A percentile compares a stretch with the other conserved stretches of the same genome.
These are phyloP conservation scores for Catotricha subobsoleta DNA, from an alignment of 2,888 invertebrate species.

Conservation along the genomic window DNA sequence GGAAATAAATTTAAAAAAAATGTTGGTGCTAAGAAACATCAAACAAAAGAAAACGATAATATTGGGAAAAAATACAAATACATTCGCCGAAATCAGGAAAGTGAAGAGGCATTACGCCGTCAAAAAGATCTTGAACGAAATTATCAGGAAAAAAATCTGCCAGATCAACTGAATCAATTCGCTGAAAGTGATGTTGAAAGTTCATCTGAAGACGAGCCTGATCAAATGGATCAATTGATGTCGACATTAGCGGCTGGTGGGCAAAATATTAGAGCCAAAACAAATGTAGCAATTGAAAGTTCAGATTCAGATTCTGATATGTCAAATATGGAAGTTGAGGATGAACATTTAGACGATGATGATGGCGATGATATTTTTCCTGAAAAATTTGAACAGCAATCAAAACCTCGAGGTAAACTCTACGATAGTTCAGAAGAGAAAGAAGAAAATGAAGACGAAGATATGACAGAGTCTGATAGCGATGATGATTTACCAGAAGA, in stretches of 20 bases:
- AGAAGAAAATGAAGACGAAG: slow-evolving; percentile 5
- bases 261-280: slow-evolving; percentile 10
- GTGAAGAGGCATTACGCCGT: slow-evolving; percentile 18
- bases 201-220: slow-evolving; percentile 33
- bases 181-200: slow-evolving; percentile 30
- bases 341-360: slow-evolving; percentile 15
- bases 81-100: slow-evolving; percentile 21
- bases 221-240: slow-evolving; percentile 35
- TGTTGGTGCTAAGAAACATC: not conserved
- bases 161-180: slow-evolving; percentile 1
- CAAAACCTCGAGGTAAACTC: not conserved
- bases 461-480: slow-evolving; percentile 8
- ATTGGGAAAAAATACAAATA: slow-evolving; percentile 18
- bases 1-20: not conserved
- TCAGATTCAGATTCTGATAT: slow-evolving; percentile 16
- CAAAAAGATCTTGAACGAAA: slow-evolving; percentile 15
- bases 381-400: slow-evolving; percentile 3
- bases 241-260: slow-evolving; percentile 23
- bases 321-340: slow-evolving; percentile 8
- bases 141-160: slow-evolving; percentile 9
- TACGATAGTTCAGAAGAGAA: not conserved
- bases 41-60: not conserved
- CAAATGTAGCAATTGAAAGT: slow-evolving; percentile 23
- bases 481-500: too few species aligned
- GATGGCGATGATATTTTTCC: slow-evolving; percentile 9